Percentiles rank a stretch among this genome's conserved stretches.
Evolutionary conservation across 2,113 vertebrate genomes (phyloP).

Genomic region (Festucalex cinctus): DNA sequence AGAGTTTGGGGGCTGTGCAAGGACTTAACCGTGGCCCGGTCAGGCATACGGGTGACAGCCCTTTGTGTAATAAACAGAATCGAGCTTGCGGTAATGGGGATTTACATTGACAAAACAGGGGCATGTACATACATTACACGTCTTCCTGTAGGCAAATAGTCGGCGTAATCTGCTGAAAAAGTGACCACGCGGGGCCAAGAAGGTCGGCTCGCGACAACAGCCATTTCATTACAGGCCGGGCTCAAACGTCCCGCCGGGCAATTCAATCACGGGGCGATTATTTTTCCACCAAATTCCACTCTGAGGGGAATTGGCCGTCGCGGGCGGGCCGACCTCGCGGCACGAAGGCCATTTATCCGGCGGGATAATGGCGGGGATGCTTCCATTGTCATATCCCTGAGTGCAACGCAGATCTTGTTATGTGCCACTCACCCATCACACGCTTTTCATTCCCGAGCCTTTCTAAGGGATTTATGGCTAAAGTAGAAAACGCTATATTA

Average conservation of each 20-base stretch:
- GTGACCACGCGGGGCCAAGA: not conserved
- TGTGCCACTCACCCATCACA: conserved; percentile 3
- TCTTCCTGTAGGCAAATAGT: conserved; percentile 6
- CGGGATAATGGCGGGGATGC: conserved; percentile 1
- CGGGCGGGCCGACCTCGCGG: not conserved
- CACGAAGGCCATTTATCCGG: conserved; percentile 1
- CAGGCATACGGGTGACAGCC: not conserved
- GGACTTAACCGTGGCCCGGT: not conserved
- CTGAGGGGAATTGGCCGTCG: not conserved
- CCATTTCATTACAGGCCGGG: conserved; percentile 3
- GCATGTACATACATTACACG: conserved; percentile 3
- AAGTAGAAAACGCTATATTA: not conserved
- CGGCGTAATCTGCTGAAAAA: conserved; percentile 4
- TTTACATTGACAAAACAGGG: conserved; percentile 4
- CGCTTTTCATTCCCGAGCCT: not conserved
- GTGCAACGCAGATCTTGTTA: conserved; percentile 6
- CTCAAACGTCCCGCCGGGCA: conserved; percentile 4
- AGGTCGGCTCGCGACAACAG: not conserved
- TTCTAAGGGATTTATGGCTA: not conserved
- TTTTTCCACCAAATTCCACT: conserved; percentile 8
- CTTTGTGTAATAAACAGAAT: conserved; percentile 1
- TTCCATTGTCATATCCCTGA: conserved; percentile 6
- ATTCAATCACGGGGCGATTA: conserved; percentile 5
- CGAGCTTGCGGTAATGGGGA: not conserved
- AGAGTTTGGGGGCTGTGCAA: not conserved